These are phyloP conservation scores for Cheirogaleus major DNA, from an alignment of 2,797 vertebrate species.

Conservation along the genomic window DNA sequence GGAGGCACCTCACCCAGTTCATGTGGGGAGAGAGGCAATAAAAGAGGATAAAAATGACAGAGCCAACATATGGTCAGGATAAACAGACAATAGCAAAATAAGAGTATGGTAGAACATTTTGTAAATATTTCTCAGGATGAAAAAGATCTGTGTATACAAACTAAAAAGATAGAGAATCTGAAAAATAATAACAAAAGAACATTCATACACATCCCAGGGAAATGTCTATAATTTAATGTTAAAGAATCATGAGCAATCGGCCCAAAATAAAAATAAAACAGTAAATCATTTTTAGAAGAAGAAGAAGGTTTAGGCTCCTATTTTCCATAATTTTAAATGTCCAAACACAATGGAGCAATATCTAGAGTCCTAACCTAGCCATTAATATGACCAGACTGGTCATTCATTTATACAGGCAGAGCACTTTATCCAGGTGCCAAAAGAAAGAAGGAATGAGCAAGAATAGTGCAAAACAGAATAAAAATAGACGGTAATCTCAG, in stretches of 20 bases:
- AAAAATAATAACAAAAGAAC: neutral
- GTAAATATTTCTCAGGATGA: neutral
- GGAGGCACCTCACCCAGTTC: neutral
- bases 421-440: neutral
- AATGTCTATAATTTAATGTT: neutral
- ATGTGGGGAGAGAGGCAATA: neutral
- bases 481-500: neutral
- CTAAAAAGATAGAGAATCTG: neutral
- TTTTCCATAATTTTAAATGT: neutral
- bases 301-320: neutral
- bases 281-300: neutral
- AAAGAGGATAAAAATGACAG: neutral
- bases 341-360: neutral
- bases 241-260: neutral
- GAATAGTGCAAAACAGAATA: neutral
- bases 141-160: neutral
- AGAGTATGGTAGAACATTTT: neutral
- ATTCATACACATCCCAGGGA: neutral
- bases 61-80: neutral
- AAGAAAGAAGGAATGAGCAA: neutral
- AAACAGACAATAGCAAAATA: neutral
- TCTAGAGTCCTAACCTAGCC: neutral
- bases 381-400: neutral
- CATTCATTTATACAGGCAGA: neutral
- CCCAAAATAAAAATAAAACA: neutral